Base-by-base conservation (phyloP, 2,797 vertebrate species). In the Bradypodion pumilum region DNA sequence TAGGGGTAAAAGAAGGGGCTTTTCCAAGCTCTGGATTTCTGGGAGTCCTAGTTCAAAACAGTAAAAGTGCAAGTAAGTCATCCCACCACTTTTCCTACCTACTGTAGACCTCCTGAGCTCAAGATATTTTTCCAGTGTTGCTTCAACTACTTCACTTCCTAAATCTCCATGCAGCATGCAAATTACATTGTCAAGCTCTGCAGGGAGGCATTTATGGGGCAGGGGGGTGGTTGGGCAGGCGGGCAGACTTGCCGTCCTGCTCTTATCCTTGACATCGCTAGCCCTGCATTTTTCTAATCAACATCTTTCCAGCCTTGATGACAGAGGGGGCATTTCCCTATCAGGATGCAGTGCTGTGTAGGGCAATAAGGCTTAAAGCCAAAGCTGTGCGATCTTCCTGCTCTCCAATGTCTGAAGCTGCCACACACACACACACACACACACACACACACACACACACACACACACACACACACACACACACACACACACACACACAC, bases 211-310 rank as follows among this genome's bases (percentile, higher is more conserved):
- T 56, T 56, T 88, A 83, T 65, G 8, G 74, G 80, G 79, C 70
- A 75, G 79, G 3, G 25, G 37, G 32, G 19, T 25, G 9, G 63
- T 10, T n/a, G 23, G 23, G 23, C 29, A 75, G 77, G 4, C 12
- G 23, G 35, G 46, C 42, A 86, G 85, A 89, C n/a, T 85, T 83
- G 62, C 62, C 0, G 0, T 74, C 70, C 86, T 89, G 76, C 77
- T 68, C 68, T 19, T 65, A 86, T 70, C 73, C 77, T 78, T 84
- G 87, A 80, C 92, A 69, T 19, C 86, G 89, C 87, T 91, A 76
- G 75, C 78, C 87, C 66, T 52, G 27, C 5, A 0, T 78, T 87
- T 91, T 91, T 70, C 29, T 85, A 89, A 90, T 92, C 92, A 91
- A 9, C 82, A 37, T 83, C 82, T 90, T 0, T 0, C 82, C 81